Conservation (phyloP, 2,113 vertebrate species). For the Myrmecophaga tridactyla region DNA sequence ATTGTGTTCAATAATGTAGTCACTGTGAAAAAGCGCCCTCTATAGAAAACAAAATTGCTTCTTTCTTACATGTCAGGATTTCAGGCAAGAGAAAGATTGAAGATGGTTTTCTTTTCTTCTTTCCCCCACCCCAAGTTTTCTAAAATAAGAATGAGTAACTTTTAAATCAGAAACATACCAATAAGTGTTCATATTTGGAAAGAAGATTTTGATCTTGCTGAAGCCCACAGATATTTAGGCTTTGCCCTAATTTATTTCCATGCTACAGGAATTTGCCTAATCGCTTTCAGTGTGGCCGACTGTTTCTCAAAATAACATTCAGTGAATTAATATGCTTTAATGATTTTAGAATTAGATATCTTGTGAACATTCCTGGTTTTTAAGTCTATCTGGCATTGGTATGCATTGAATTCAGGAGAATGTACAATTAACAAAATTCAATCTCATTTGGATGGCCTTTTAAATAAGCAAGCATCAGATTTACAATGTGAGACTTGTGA, state of each 20-base stretch:
- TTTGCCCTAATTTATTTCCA: slow-evolving; percentile 50
- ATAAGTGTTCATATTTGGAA: slow-evolving; percentile 55
- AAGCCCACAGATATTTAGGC: slow-evolving; percentile 36
- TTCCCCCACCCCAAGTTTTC: slow-evolving; percentile 13
- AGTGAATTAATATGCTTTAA: slow-evolving; percentile 73
- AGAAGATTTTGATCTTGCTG: slow-evolving; percentile 38
- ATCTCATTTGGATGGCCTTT: slow-evolving; percentile 48
- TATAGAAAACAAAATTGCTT: neutral
- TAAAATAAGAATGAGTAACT: slow-evolving; percentile 54
- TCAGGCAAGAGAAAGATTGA: slow-evolving; percentile 8
- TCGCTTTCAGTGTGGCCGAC: slow-evolving; percentile 38
- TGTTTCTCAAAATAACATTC: slow-evolving; percentile 50
- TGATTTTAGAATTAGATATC: slow-evolving; percentile 62
- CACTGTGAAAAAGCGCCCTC: slow-evolving; percentile 34
- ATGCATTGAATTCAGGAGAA: slow-evolving; percentile 65
- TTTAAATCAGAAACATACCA: slow-evolving; percentile 63
- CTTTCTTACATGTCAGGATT: slow-evolving; percentile 49
- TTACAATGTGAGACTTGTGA: slow-evolving; percentile 64
- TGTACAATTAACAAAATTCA: slow-evolving; percentile 74
- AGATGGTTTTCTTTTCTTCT: slow-evolving; percentile 39
- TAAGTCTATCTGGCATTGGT: slow-evolving; percentile 65
- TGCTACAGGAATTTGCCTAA: slow-evolving; percentile 4
- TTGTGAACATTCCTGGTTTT: slow-evolving; percentile 74
- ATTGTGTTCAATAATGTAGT: slow-evolving; percentile 25
- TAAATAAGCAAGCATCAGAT: slow-evolving; percentile 56